Percentiles rank a stretch among this genome's conserved stretches.
phyloP scores from a whole-genome alignment of 2,888 invertebrate species.

The Fragum sueziense region DNA sequence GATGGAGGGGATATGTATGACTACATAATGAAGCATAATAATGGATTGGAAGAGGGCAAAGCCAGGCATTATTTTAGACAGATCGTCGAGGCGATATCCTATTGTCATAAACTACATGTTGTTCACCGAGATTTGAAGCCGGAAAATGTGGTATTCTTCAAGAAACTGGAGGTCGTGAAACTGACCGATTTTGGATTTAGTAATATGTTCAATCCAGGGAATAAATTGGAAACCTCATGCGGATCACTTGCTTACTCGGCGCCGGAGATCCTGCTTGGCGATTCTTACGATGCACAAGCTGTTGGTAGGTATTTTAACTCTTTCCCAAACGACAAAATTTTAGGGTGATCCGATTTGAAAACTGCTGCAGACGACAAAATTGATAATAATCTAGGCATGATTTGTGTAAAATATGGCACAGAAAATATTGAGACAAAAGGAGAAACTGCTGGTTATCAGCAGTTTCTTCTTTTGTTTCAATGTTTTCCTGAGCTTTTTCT shows the following conservation, averaged over 20 bases:
- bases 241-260: slow-evolving; percentile 99
- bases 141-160: slow-evolving; percentile 99
- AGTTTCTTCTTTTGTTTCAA: too few species aligned
- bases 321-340: too few species aligned
- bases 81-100: slow-evolving; percentile 97
- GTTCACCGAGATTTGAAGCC: slow-evolving; percentile 98
- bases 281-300: slow-evolving; percentile 99
- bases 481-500: too few species aligned
- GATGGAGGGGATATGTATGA: slow-evolving; percentile 99
- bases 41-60: slow-evolving; percentile 86
- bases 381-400: too few species aligned
- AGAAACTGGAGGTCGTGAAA: slow-evolving; percentile 97
- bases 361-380: too few species aligned
- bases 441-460: too few species aligned
- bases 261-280: slow-evolving; percentile 98
- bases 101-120: slow-evolving; percentile 96
- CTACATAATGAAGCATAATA: slow-evolving; percentile 97
- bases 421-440: too few species aligned
- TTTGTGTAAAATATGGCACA: too few species aligned
- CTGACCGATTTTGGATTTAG: slow-evolving; percentile 98
- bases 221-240: slow-evolving; percentile 98
- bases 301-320: slow-evolving; percentile 89
- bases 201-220: slow-evolving; percentile 94
- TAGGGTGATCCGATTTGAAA: too few species aligned
- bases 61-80: slow-evolving; percentile 94